Evolutionary conservation across 2,797 vertebrate species (phyloP), one percentile per base, ranked within the genome.

Genomic region (Taenioides sp.): DNA sequence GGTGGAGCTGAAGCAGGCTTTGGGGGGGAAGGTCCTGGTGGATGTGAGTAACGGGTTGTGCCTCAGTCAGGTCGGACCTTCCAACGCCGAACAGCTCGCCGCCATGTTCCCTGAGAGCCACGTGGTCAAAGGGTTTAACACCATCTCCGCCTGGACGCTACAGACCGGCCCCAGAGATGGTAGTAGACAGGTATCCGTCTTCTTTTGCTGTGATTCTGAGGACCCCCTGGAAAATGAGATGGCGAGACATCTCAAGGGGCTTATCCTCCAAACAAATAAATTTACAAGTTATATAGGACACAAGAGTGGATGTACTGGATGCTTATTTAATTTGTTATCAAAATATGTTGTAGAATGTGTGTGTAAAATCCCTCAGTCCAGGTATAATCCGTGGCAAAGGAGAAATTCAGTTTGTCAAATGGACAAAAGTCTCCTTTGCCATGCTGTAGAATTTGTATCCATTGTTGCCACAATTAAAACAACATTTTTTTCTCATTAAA

Each of bases 41-140:
- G 98, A 99, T 0, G 95, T 99, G 0, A 99, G 98, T 86, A 99
- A 99, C 20, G 92, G 94, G 67, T 78, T 84, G 0, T 87, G 91
- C 71, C 71, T 94, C 70, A 95, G 91, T 80, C 86, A n/a, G 0
- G 74, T 86, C 1, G 90, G 79, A 0, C 89, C 94, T 1, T 98
- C 97, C 25, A 96, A 98, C 0, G 98, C 96, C 0, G 94, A 98
- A 61, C 93, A 91, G 84, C 92, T 99, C 84, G 97, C 97, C 0
- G 92, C 94, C 18, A 83, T 96, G 75, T 99, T 99, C 80, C 97
- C 98, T 0, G 92, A 95, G 76, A 96, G 95, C 72, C 79, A 68
- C 0, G 94, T 99, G 22, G 97, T 99, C 67, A 99, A 99, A 86
- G 98, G 93, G 6, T 98, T 99, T 73, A 99, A 99, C 0, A 95